Base-by-base conservation (phyloP, 2,888 invertebrate genomes). In the Oscheius sp. region DNA sequence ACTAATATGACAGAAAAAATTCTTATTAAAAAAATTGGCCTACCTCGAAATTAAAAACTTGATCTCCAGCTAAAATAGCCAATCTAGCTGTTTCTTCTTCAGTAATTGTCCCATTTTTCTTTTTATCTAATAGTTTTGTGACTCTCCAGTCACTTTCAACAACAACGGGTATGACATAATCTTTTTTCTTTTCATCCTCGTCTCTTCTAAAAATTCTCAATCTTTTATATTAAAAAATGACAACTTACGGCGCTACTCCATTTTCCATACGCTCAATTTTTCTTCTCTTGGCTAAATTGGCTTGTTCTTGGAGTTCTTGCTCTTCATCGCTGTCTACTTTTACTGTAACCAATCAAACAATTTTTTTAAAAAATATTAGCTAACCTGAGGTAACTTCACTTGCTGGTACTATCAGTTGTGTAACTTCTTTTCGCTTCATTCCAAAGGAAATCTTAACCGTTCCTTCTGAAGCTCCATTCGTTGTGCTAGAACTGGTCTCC, bases 71-170 rank as follows among this genome's bases (percentile, higher is more conserved):
- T 15, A 78, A 71, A 4, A 81, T 69, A 2, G 71, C 78, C 27
- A 81, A 63, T 37, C 75, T 71, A 4, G 80, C 81, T 5, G 65
- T 37, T 25, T 81, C 79, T 42, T 72, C 75, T 17, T 79, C 80
- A 2, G 78, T 75, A n/a, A 77, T 27, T n/a, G 69, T 75, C n/a
- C 76, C 79, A n/a, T 74, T 73, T 57, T 79, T 76, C 23, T 76
- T 72, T 52, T 75, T 76, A 46, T 80, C 81, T 0, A 78, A 65
- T 33, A 80, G 42, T 53, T 75, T 78, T 57, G 73, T 68, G 20
- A 77, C 74, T 31, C 79, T 57, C 80, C 80, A 80, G 45, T 81
- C 81, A 23, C 74, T 70, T 58, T 80, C 79, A 15, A 75, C 57
- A 6, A 76, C 77, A 74, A 79, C 73, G 31, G 81, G 80, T 46